Base-by-base conservation (phyloP, 1,140 invertebrate genomes). In the Drosophila rhopaloa region DNA sequence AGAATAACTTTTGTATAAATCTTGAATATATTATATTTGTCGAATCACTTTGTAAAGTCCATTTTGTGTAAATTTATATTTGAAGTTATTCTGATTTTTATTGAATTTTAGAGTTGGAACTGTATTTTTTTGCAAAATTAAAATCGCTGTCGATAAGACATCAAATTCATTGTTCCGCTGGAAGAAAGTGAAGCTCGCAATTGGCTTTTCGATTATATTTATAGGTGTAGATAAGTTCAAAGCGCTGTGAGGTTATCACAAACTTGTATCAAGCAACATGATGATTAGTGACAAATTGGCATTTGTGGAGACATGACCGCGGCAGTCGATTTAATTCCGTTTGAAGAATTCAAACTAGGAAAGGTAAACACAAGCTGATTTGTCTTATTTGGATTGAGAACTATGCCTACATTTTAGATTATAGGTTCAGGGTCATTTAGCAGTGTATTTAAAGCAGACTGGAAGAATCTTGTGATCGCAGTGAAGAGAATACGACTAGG, bases 391-490 rank as follows among this genome's bases (percentile, higher is more conserved):
- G 16, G 0, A 57, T 10, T 10, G 0, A 6, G 3, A 38, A 5
- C 5, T 1, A 9, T 13, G 2, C 10, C 1, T 32, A 1, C 2
- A 7, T 46, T 54, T 6, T 86, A 97, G 96, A 93, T 95, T 80
- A 95, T 99, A 56, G 98, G 98, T 14, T 96, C 97, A 94, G 98
- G 98, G 14, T 96, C 97, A 16, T 99, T 97, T 94, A 98, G 98
- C 56, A 96, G 97, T 61, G 98, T 99, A 13, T 96, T 95, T 92
- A 97, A 96, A 93, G 97, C 96, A 77, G 90, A 97, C 0, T 70
- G 66, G 66, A 19, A 16, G 3, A 38, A 38, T 24, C n/a, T 5
- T 0, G 4, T 11, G 29, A 56, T 99, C 14, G 98, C 98, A 32
- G 96, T 99, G 14, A 99, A 99, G 93, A 94, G 96, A 72, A 98